Evolutionary conservation across 2,888 invertebrate genomes (phyloP).

Genomic region (Drosophila diplacantha): DNA sequence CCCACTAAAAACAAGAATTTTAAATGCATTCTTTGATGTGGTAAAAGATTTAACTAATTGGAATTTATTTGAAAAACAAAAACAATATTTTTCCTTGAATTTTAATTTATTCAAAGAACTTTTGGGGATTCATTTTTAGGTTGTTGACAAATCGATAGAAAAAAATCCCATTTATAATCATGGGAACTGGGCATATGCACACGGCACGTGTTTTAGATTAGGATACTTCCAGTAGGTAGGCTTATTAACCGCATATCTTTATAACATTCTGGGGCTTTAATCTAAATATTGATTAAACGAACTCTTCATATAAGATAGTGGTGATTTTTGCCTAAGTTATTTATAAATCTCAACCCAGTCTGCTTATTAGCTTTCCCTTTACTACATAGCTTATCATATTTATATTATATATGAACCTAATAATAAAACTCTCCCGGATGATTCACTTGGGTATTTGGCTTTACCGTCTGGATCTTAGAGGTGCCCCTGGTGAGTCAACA

Average conservation of each 20-base stretch:
- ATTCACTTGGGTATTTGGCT: constrained; percentile 10
- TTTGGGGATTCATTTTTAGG: background rate
- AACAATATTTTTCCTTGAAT: constrained; percentile 20
- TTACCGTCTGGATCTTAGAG: constrained; percentile 13
- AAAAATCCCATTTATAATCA: constrained; percentile 13
- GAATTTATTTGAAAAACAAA: constrained; percentile 51
- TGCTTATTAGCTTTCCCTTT: background rate
- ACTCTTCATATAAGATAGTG: background rate
- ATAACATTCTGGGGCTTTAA: background rate
- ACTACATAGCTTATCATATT: background rate
- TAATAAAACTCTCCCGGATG: background rate
- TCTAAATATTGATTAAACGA: constrained; percentile 7
- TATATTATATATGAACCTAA: background rate
- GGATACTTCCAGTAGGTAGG: background rate
- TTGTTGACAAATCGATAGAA: constrained; percentile 26
- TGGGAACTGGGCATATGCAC: constrained; percentile 23
- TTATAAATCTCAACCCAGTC: background rate
- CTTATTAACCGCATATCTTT: constrained; percentile 5
- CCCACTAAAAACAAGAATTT: constrained; percentile 26
- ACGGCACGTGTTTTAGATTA: constrained; percentile 34
- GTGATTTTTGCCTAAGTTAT: background rate
- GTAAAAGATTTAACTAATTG: constrained; percentile 53
- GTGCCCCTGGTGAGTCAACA: constrained; percentile 26
- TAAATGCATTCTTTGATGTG: constrained; percentile 33
- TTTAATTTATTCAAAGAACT: constrained; percentile 38